Evolutionary conservation across 64 coral and sea anemone genomes (phyloP), one percentile per base, ranked within the genome.

Genomic region (Acropora yongei): DNA sequence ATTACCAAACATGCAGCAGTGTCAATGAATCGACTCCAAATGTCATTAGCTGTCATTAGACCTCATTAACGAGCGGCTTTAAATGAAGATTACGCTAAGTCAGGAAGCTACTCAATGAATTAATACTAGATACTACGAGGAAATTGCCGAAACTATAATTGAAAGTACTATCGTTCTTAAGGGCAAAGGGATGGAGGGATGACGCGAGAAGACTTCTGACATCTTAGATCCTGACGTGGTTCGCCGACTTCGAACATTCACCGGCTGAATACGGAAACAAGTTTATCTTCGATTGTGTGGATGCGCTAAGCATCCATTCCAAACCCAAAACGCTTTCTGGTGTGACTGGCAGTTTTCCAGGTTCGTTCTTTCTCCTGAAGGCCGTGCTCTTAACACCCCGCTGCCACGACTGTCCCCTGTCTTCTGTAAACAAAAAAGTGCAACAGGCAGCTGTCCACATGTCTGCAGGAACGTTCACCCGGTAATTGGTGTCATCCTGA

Each of bases 361-460:
- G 55, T 9, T 13, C 14, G 16, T 83, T 83, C 42, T 66, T 14
- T 47, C 80, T 66, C 55, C 57, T 17, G 51, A 83, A 83, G 57
- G 80, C 80, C 41, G 80, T 83, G 44, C 41, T 83, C 41, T 44
- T 65, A 17, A 47, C 44, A 57, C 44, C 47, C 5, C 5, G 5
- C 1, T 47, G 0, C 48, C 47, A 79, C 17, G n/a, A 51, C 73
- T 5, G 19, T 51, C 77, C 14, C 55, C 49, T n/a, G 77, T 79
- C 77, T 55, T 79, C 20, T 79, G 47, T 79, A 47, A 6, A 57
- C 3, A 39, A 47, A 57, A 55, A 57, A 49, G 78, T 79, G 10
- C 78, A 79, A 49, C 78, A 79, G 47, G 78, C 78, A 20, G 48
- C 78, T 8, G 78, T 79, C 78, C 78, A 79, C 78, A 79, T 79